phyloP scores from a whole-genome alignment of 2,113 vertebrate genomes.

The human (Homo sapiens) region DNA sequence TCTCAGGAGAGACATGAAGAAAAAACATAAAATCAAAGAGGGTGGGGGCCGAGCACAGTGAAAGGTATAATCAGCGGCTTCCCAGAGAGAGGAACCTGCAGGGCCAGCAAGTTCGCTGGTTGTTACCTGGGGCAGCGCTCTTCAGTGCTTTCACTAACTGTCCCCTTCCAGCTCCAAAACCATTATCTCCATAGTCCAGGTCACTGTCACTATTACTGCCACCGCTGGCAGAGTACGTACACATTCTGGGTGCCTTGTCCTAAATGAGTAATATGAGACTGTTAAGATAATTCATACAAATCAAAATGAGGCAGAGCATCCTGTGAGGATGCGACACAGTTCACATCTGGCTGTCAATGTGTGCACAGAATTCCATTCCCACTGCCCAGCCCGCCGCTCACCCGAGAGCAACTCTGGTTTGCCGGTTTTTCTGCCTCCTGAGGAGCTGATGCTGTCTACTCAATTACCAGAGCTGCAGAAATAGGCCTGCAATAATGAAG shows the following conservation, averaged over 20 bases:
- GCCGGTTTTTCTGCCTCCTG: not conserved
- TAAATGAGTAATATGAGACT: conserved; percentile 67
- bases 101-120: not conserved
- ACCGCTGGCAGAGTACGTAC: conserved; percentile 81
- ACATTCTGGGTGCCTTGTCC: conserved; percentile 79
- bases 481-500: not conserved
- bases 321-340: not conserved
- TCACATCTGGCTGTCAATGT: not conserved
- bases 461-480: not conserved
- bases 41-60: not conserved
- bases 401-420: not conserved
- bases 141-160: conserved; percentile 77
- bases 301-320: not conserved
- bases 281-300: conserved; percentile 17
- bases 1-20: conserved; percentile 58
- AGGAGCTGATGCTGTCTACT: not conserved
- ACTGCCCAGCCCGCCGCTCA: not conserved
- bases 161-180: conserved; percentile 75
- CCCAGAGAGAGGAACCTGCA: conserved; percentile 19
- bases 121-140: conserved; percentile 82
- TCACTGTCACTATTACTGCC: conserved; percentile 80
- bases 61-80: conserved; percentile 45
- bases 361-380: not conserved
- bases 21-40: conserved; percentile 57
- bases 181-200: conserved; percentile 72